phyloP scores from a whole-genome alignment of 2,797 vertebrate genomes.

The Chanos chanos region DNA sequence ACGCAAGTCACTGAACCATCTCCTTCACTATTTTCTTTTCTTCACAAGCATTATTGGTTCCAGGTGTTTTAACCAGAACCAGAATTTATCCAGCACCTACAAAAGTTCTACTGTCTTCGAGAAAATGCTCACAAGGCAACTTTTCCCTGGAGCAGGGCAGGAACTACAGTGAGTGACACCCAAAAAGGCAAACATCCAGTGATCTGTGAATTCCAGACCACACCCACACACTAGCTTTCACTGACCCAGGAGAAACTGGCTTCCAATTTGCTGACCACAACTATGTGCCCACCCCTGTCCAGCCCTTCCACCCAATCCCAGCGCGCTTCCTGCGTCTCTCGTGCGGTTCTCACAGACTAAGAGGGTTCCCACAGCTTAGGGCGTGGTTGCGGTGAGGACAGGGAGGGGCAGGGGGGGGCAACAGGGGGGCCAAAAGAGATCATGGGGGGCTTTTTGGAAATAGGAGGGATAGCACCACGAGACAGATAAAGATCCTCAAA shows the following conservation, averaged over 20 bases:
- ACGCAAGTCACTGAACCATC: neutral
- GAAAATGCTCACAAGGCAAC: neutral
- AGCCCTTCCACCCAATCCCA: constrained; percentile 14
- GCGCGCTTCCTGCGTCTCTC: neutral
- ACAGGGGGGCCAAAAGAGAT: neutral
- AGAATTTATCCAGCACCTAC: neutral
- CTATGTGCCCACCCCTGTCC: constrained; percentile 66
- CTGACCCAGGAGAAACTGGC: constrained; percentile 57
- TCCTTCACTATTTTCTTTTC: neutral
- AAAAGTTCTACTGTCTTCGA: neutral
- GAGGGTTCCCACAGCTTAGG: constrained; percentile 7
- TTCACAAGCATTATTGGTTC: neutral
- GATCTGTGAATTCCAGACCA: constrained; percentile 34
- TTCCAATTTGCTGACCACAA: constrained; percentile 71
- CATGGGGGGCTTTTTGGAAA: too few species aligned
- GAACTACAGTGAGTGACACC: constrained; percentile 20
- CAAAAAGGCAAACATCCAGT: constrained; percentile 26
- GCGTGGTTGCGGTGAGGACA: neutral
- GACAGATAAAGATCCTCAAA: too few species aligned
- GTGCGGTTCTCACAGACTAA: neutral
- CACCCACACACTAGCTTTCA: constrained; percentile 43
- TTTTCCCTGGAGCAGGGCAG: constrained; percentile 4
- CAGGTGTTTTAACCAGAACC: neutral
- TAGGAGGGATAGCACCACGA: too few species aligned
- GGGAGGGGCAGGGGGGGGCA: neutral